These are phyloP conservation scores for Pterobdella sp. DNA, from an alignment of 2,888 invertebrate genomes.

Conservation along the genomic window DNA sequence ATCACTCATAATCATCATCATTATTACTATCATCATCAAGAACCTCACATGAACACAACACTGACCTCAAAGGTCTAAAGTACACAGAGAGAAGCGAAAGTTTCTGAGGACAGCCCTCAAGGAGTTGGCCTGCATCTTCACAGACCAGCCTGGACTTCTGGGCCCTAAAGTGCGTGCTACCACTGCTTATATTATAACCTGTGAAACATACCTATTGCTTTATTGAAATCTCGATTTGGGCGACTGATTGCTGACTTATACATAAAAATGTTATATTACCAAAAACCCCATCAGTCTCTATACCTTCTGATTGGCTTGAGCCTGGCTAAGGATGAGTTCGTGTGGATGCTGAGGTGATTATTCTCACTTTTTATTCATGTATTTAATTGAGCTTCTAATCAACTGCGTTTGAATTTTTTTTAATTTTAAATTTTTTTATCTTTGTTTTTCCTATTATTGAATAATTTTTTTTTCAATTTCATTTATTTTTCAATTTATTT, in stretches of 20 bases:
- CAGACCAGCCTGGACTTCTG: constrained; percentile 92
- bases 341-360: constrained; percentile 87
- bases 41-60: no score
- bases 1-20: no score
- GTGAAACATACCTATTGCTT: neutral
- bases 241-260: neutral
- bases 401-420: no score
- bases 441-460: no score
- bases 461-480: no score
- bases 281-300: constrained; percentile 58
- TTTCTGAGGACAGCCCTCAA: constrained; percentile 89
- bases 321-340: constrained; percentile 89
- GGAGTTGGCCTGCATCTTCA: constrained; percentile 84
- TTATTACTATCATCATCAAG: constrained; percentile 15
- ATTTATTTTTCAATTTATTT: no score
- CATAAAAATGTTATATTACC: no score
- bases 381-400: no score
- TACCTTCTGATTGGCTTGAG: constrained; percentile 92
- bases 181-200: neutral
- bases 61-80: constrained; percentile 62
- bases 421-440: no score
- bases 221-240: neutral
- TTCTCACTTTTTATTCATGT: no score
- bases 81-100: constrained; percentile 89
- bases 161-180: constrained; percentile 74